Evolutionary conservation across 2,113 vertebrate genomes (phyloP).

Genomic region (Ovis aries): DNA sequence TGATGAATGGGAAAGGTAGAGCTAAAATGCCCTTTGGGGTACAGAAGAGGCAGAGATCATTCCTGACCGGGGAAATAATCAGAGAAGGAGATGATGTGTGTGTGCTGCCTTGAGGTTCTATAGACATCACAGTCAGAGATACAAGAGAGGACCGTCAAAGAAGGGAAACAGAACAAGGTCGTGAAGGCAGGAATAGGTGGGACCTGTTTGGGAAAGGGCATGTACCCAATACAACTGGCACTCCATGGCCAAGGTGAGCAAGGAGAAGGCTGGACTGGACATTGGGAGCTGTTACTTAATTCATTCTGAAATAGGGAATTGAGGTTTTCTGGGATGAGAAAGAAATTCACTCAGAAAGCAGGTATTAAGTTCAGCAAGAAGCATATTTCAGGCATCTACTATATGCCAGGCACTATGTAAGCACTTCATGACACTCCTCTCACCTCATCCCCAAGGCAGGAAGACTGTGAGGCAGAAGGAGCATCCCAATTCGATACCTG

Average conservation of each 20-base stretch:
- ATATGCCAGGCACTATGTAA: neutral
- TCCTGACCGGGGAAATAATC: neutral
- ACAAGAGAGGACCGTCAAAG: neutral
- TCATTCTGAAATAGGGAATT: neutral
- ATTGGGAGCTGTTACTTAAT: neutral
- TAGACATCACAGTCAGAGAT: neutral
- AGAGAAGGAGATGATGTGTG: neutral
- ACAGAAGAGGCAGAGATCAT: neutral
- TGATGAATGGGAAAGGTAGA: neutral
- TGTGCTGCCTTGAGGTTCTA: neutral
- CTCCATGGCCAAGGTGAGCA: neutral
- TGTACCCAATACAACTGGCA: neutral
- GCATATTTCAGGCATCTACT: neutral
- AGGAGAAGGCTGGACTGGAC: neutral
- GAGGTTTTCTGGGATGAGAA: neutral
- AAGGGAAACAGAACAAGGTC: neutral
- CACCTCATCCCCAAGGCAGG: neutral
- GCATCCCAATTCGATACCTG: neutral
- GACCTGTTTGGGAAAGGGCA: neutral
- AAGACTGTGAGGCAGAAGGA: neutral
- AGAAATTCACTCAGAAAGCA: neutral
- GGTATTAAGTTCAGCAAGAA: neutral
- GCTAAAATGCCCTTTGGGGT: neutral
- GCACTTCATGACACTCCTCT: neutral
- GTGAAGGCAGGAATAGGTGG: neutral